These are phyloP conservation scores for Zaprionus vittiger DNA, from an alignment of 1,140 invertebrate genomes.

Conservation along the genomic window DNA sequence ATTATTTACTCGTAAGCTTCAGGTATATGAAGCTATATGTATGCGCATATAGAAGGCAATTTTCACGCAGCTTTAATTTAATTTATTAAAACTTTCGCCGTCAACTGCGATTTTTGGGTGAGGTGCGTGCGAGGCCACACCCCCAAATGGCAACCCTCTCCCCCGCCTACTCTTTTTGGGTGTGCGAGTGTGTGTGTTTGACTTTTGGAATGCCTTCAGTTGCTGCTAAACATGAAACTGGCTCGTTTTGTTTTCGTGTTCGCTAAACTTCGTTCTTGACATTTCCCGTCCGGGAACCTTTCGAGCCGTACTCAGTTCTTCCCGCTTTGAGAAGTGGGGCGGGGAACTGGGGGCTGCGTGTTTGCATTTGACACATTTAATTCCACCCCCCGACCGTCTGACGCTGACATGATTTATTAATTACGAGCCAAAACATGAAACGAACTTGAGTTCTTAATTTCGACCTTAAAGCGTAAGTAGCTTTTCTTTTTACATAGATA, in stretches of 20 bases:
- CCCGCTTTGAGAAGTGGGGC: neutral
- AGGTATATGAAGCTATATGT: slow-evolving; percentile 54
- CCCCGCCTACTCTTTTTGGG: neutral
- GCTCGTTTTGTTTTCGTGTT: slow-evolving; percentile 79
- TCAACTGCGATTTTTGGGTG: slow-evolving; percentile 54
- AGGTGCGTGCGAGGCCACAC: slow-evolving; percentile 68
- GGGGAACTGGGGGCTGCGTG: slow-evolving; percentile 60
- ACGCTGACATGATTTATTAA: slow-evolving; percentile 82
- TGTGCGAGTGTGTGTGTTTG: slow-evolving; percentile 10
- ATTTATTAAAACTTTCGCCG: slow-evolving; percentile 73
- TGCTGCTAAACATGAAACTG: slow-evolving; percentile 68
- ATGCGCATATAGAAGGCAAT: slow-evolving; percentile 52
- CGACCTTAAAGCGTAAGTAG: slow-evolving; percentile 59
- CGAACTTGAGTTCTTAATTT: slow-evolving; percentile 82
- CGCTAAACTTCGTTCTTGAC: slow-evolving; percentile 74
- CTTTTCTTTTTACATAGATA: neutral
- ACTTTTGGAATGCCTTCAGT: slow-evolving; percentile 56
- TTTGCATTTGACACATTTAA: slow-evolving; percentile 82
- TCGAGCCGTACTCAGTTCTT: neutral
- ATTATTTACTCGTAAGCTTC: slow-evolving; percentile 55
- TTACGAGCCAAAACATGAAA: slow-evolving; percentile 74
- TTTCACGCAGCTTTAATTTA: slow-evolving; percentile 79
- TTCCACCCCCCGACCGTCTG: slow-evolving; percentile 51
- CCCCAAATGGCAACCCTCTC: slow-evolving; percentile 32
- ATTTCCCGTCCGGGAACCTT: slow-evolving; percentile 63